Base-by-base conservation (phyloP, 2,113 vertebrate genomes). In the Perca fluviatilis region DNA sequence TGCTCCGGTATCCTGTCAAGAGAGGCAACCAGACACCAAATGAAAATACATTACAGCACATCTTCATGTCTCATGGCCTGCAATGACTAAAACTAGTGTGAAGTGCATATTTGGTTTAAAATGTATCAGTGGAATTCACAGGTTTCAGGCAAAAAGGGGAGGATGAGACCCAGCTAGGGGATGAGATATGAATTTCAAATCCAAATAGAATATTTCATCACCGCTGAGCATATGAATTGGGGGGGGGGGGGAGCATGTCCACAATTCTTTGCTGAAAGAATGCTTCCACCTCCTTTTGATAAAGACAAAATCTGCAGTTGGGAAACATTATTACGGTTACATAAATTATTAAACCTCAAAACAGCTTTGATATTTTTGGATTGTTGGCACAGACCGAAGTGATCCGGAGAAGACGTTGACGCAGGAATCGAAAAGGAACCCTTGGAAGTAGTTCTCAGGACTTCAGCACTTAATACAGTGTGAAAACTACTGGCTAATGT, bases 121-220 rank as follows among this genome's bases (percentile, higher is more conserved):
- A 90, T 84, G 74, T 70, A 81, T 75, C 79, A 89, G 82, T 18
- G 25, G 70, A 88, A 88, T 80, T 77, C 84, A 79, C 79, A 62
- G 75, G 81, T 72, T 79, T n/a, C 6, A 36, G 47, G 49, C 27
- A 53, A 58, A 27, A 21, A 63, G 69, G 73, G 65, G 65, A 61
- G 79, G 79, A 80, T 73, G 64, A 80, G 70, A 70, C 65, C 60
- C 43, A 14, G 81, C 71, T 4, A 3, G 60, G 74, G 77, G 65
- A 79, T 84, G 85, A 86, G 86, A 90, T 88, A 83, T 85, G 80
- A 89, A 89, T 93, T 93, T 92, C 88, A 91, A 91, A 84, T 78
- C 58, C 68, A 75, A 89, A 86, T 83, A 71, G 77, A 83, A 83
- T 82, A 90, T 93, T 92, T 91, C 86, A 91, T 94, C 92, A 91